Base-by-base conservation (phyloP, 1,140 invertebrate species). In the Zaprionus lachaisei region DNA sequence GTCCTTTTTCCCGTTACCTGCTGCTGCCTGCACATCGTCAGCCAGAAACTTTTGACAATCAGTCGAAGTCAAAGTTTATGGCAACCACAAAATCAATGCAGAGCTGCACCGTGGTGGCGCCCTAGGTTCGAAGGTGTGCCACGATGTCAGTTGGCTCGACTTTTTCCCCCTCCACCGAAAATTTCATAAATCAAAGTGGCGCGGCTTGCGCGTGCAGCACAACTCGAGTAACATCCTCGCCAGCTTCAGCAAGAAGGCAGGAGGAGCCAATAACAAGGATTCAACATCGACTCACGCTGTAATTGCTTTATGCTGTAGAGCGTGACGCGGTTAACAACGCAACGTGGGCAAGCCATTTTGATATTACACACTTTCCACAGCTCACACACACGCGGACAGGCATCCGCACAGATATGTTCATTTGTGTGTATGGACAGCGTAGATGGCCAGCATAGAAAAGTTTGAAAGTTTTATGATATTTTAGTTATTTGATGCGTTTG, bases 401-500 rank as follows among this genome's bases (percentile, higher is more conserved):
- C 57, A 37, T 47, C 24, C 37, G 15, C 38, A 37, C 38, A 31
- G 6, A 47, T 37, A 22, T 44, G 41, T n/a, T 2, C 3, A 47
- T 17, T 14, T 3, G 37, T 38, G 38, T 28, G 26, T 28, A 6
- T 28, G 26, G 26, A 28, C 28, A 7, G 47, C 9, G 17, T 34
- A 24, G 51, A 63, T 69, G 67, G 72, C 9, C 41, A 70, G 55
- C 60, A 71, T 51, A 72, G 54, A 80, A 87, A 86, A 83, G 77
- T 89, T 89, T 24, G 72, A 89, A 87, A 87, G 68, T 89, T 89
- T 84, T 89, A 89, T 78, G 78, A 89, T 87, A 83, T 87, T 83
- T 80, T 72, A 79, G 73, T 63, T 70, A 72, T 77, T 78, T 78
- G 77, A 89, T 89, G 78, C 73, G 24, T 78, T 78, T 63, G 77